Evolutionary conservation across 2,888 invertebrate species (phyloP).

Genomic region (Rhagonycha fulva): DNA sequence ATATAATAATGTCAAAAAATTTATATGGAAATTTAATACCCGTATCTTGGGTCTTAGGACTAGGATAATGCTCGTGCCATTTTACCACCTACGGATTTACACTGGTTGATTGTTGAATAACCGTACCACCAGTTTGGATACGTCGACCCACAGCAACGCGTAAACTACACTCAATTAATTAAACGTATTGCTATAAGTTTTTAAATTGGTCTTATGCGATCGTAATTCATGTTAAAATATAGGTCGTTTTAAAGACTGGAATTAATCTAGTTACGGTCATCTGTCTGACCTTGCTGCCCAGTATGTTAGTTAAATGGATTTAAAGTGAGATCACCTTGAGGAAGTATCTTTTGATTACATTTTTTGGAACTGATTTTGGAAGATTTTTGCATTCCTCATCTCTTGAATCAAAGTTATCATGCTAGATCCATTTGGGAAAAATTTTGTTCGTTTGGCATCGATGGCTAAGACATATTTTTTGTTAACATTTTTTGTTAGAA

Average conservation of each 20-base stretch:
- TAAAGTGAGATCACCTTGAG: neutral
- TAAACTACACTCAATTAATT: constrained; percentile 52
- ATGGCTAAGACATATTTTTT: neutral
- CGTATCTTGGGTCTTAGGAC: constrained; percentile 34
- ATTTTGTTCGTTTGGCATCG: neutral
- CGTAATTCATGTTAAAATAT: constrained; percentile 26
- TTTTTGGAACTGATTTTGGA: too few relatives aligned
- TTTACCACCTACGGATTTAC: constrained; percentile 30
- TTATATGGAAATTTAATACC: constrained; percentile 34
- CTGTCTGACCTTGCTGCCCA: constrained; percentile 13
- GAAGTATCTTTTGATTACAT: neutral
- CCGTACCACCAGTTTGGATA: constrained; percentile 41
- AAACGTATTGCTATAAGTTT: constrained; percentile 29
- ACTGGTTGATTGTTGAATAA: neutral
- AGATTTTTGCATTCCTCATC: too few relatives aligned
- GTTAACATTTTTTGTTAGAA: neutral
- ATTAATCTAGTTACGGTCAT: constrained; percentile 17
- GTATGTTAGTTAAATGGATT: neutral
- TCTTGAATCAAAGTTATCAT: too few relatives aligned
- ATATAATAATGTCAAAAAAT: constrained; percentile 24
- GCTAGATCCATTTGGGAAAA: too few relatives aligned
- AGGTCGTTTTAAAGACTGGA: constrained; percentile 18
- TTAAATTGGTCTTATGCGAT: constrained; percentile 21
- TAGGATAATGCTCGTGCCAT: constrained; percentile 39
- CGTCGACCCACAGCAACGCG: constrained; percentile 50